Percentiles rank a stretch among this genome's conserved stretches.
phyloP scores from a whole-genome alignment of 2,888 invertebrate species.

The Ectobius pallidus region DNA sequence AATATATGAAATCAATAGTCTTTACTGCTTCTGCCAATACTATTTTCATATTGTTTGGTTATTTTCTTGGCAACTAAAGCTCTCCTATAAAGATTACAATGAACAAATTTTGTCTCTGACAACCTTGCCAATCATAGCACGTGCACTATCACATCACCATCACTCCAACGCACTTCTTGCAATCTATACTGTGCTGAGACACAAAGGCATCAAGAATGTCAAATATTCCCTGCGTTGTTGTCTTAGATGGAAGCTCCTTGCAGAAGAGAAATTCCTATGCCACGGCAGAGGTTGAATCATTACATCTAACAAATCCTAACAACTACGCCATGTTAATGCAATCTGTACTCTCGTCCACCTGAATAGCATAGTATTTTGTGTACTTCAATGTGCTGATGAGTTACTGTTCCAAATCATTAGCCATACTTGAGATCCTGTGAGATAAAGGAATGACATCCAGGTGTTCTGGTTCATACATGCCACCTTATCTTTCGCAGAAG shows the following conservation, averaged over 20 bases:
- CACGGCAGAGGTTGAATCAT: background rate
- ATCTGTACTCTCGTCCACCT: too few relatives aligned
- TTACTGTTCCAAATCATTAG: too few relatives aligned
- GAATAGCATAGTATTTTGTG: background rate
- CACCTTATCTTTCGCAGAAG: too few relatives aligned
- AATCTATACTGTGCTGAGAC: background rate
- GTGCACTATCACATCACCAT: too few relatives aligned
- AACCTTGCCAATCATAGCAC: background rate
- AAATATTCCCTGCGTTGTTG: too few relatives aligned
- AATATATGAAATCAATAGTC: background rate
- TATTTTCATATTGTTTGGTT: too few relatives aligned
- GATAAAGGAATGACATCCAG: too few relatives aligned
- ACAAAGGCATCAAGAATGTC: background rate
- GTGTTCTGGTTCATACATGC: too few relatives aligned
- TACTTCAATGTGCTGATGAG: background rate
- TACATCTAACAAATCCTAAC: background rate
- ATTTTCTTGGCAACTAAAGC: background rate
- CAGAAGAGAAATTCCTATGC: background rate
- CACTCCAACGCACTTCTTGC: background rate
- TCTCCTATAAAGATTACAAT: background rate
- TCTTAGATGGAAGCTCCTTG: too few relatives aligned
- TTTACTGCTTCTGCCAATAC: too few relatives aligned
- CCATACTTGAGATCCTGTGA: background rate
- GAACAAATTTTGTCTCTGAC: background rate
- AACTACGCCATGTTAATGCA: background rate